Base-by-base conservation (phyloP, 2,888 invertebrate species). In the Portevinia maculata region DNA sequence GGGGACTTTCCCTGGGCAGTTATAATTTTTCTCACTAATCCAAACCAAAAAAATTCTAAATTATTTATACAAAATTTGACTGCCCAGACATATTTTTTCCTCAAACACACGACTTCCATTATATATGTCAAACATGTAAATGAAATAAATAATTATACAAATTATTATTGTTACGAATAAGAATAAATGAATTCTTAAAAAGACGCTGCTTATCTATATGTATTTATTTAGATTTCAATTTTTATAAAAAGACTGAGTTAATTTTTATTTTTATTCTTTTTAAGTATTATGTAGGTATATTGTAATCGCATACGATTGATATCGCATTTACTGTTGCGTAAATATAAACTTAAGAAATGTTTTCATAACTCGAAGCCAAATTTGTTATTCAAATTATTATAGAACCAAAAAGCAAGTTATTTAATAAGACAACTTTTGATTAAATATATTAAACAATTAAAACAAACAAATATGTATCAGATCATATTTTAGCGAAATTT, bases 211-310 rank as follows among this genome's bases (percentile, higher is more conserved):
- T 48, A 62, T 62, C n/a, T 67, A 57, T 30, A 55, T 37, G 7
- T 65, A 60, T 70, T 81, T 75, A 81, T 70, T 81, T 81, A 65
- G 64, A 81, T 76, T 81, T 76, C 52, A 62, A 64, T 55, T 71
- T 81, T 81, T 57, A 70, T 73, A 78, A 65, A 73, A 83, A 83
- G 83, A 83, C 83, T 83, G 83, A 83, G 83, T 83, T 81, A 15
- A 71, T 9, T 37, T 50, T 59, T 59, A 24, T 60, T 46, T 59
- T 48, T 34, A 28, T 48, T 65, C n/a, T 37, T 15, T 39, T 39
- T 34, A 48, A 67, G 15, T 46, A 73, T 44, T 53, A 53, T 39
- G 53, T 21, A 39, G 7, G 5, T 34, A 3, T 53, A n/a, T 24
- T 19, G 24, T 37, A 78, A 64, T 75, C 71, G 76, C 64, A 71